A percentile compares a stretch with the other conserved stretches of the same genome.
phyloP scores from a whole-genome alignment of 2,113 vertebrate genomes.

The Ageneiosus marmoratus region DNA sequence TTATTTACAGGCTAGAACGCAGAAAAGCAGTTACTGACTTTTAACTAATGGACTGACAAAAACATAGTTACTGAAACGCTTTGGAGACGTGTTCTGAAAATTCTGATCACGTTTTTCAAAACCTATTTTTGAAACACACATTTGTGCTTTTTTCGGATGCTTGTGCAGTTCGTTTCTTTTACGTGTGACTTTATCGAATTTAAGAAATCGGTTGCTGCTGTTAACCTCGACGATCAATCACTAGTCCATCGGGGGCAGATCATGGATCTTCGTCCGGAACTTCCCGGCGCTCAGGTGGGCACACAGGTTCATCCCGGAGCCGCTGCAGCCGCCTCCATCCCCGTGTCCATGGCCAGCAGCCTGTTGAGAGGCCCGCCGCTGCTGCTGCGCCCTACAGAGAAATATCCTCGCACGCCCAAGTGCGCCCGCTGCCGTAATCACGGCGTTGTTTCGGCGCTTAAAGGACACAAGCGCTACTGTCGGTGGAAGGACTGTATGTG shows the following conservation, averaged over 20 bases:
- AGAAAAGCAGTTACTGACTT: background rate
- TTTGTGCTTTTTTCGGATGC: constrained; percentile 23
- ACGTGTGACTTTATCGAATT: background rate
- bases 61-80: constrained; percentile 3
- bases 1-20: background rate
- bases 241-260: constrained; percentile 19
- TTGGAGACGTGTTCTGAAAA: background rate
- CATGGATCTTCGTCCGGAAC: constrained; percentile 91
- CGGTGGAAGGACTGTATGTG: constrained; percentile 99
- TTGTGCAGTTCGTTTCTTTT: constrained; percentile 9
- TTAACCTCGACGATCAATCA: constrained; percentile 29
- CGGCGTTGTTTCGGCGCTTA: constrained; percentile 94
- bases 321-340: constrained; percentile 77
- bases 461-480: constrained; percentile 98
- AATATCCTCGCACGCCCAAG: constrained; percentile 96
- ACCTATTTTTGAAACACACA: background rate
- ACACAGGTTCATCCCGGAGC: constrained; percentile 78
- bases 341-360: constrained; percentile 88
- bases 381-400: constrained; percentile 88
- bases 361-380: constrained; percentile 87
- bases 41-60: constrained; percentile 41
- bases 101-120: background rate
- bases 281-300: constrained; percentile 76
- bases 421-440: constrained; percentile 97
- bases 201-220: constrained; percentile 7